Base-by-base conservation (phyloP, 2,797 vertebrate genomes). In the Sternarchorhynchus goeldii region DNA sequence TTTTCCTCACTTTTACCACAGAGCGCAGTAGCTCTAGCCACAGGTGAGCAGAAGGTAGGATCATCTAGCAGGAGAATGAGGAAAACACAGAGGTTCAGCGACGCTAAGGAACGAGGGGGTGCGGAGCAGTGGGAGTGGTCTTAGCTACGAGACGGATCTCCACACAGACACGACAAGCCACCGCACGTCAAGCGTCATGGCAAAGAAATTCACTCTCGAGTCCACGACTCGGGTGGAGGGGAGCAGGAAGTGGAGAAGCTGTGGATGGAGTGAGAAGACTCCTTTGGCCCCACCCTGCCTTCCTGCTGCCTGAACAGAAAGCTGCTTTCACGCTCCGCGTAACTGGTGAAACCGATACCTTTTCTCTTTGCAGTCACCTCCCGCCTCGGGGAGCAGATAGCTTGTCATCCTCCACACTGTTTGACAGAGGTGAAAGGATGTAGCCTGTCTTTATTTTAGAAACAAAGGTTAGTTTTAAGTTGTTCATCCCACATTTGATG, bases 1-100 rank as follows among this genome's bases (percentile, higher is more conserved):
- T 58, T 78, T 77, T 75, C 41, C 70, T 79, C 90, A 90, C 90
- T 88, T 25, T 25, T 91, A 89, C 87, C 82, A 75, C 85, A 89
- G 83, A 90, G 86, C 85, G 25, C 25, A 25, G 8, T 12, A 12
- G 45, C 88, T 68, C 81, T 66, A 77, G 83, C 89, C 88, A 88
- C 79, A 82, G 78, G 85, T 82, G 87, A 86, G 81, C 80, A 64
- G 41, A 29, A 72, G 59, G 36, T 84, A 18, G n/a, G 70, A 73
- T 68, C 67, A 85, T 81, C 75, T 60, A 62, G 57, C 39, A 14
- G 71, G 73, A 64, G 73, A 77, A 60, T 20, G 16, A 81, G n/a
- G 59, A 41, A 45, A 63, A 67, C 65, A 50, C 53, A 55, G 58
- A 56, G 36, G 58, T 64, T 57, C 4, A n/a, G 66, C 39, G 63